Conservation (phyloP, 2,113 vertebrate species). For the Osmerus eperlanus region DNA sequence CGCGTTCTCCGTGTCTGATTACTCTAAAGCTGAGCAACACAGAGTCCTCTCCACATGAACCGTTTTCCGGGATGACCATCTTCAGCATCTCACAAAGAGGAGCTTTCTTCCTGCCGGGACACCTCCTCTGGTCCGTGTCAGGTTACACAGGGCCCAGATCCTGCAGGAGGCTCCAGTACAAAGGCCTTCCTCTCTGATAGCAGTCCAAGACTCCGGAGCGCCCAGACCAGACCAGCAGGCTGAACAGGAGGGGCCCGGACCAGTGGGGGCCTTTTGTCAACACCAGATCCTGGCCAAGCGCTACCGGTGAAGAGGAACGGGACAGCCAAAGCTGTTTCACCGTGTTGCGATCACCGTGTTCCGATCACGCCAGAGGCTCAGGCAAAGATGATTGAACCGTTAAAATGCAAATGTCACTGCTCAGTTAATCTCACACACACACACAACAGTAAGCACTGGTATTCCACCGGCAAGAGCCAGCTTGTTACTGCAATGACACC, state of each 20-base stretch:
- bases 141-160: constrained; percentile 61
- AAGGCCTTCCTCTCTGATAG: constrained; percentile 46
- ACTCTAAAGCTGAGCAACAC: neutral
- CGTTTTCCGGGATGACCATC: constrained; percentile 24
- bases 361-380: too few species aligned
- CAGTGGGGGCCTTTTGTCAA: constrained; percentile 7
- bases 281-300: constrained; percentile 5
- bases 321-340: neutral
- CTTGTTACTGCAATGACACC: constrained; percentile 1
- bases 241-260: constrained; percentile 30
- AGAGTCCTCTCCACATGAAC: constrained; percentile 18
- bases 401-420: neutral
- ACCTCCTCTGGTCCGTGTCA: constrained; percentile 43
- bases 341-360: too few species aligned
- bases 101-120: constrained; percentile 52
- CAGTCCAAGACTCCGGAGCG: constrained; percentile 28
- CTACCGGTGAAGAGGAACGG: constrained; percentile 24
- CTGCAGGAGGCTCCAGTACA: constrained; percentile 43
- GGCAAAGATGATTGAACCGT: neutral
- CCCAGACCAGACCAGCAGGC: constrained; percentile 21
- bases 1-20: too few species aligned
- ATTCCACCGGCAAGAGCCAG: neutral
- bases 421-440: too few species aligned
- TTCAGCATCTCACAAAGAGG: constrained; percentile 46
- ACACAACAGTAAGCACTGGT: too few species aligned